Conservation (phyloP, 2,113 vertebrate species). For the Monopterus albus region DNA sequence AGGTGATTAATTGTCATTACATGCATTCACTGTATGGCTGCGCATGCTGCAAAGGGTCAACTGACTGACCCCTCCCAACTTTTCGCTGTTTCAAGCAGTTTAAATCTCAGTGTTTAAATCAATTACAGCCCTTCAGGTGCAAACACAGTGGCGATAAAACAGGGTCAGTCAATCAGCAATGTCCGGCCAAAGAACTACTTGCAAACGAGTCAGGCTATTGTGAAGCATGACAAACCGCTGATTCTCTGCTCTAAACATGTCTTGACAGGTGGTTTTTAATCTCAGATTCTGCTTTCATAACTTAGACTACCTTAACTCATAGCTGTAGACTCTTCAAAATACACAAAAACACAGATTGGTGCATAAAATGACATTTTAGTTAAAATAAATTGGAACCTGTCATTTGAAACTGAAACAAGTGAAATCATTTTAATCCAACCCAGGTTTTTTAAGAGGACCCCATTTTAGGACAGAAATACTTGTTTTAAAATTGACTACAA, state of each 20-base stretch:
- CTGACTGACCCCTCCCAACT: not conserved
- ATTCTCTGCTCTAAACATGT: not conserved
- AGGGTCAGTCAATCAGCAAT: conserved; percentile 18
- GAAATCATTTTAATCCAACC: not conserved
- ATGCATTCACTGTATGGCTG: no score
- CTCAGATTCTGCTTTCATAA: not conserved
- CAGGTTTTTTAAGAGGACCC: no score
- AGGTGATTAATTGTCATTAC: no score
- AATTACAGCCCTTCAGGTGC: not conserved
- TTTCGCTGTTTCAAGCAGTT: not conserved
- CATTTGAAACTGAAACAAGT: not conserved
- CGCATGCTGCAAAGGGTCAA: no score
- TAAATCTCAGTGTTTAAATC: conserved; percentile 3
- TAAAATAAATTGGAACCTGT: no score
- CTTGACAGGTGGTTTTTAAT: not conserved
- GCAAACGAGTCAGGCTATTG: not conserved
- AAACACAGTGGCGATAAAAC: not conserved
- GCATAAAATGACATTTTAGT: no score
- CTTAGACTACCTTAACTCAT: no score
- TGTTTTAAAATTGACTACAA: not conserved
- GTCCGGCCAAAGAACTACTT: conserved; percentile 33
- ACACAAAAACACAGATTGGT: no score
- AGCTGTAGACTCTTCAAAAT: no score
- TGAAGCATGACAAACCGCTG: no score
- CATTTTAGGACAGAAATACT: no score